Conservation (phyloP, 2,888 invertebrate genomes). For the Callosobruchus maculatus region DNA sequence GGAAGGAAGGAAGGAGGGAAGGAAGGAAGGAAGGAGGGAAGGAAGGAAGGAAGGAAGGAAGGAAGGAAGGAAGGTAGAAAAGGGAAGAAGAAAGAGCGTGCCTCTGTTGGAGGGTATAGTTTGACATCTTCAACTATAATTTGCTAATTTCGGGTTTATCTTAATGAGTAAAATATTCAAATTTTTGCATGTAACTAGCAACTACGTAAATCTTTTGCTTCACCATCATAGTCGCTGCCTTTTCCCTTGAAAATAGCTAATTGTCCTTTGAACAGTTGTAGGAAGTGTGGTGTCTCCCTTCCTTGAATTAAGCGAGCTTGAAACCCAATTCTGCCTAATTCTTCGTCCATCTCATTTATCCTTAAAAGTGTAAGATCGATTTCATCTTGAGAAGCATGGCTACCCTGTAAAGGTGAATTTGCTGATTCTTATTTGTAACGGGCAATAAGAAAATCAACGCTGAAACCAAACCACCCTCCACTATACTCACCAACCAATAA, state of each 20-base stretch:
- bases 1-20: no score
- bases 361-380: conserved; percentile 65
- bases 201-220: conserved; percentile 29
- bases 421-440: no score
- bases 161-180: no score
- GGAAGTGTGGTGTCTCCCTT: conserved; percentile 86
- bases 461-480: no score
- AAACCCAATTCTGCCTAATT: conserved; percentile 50
- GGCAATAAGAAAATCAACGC: no score
- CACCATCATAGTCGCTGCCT: conserved; percentile 64
- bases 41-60: no score
- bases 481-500: conserved; percentile 73
- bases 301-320: conserved; percentile 79
- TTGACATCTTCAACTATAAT: no score
- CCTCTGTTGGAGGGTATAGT: no score
- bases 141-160: no score
- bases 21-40: no score
- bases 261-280: conserved; percentile 84
- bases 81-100: no score
- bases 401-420: conserved; percentile 56
- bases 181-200: background rate
- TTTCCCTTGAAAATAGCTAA: conserved; percentile 72
- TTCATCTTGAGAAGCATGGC: conserved; percentile 71
- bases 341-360: conserved; percentile 58
- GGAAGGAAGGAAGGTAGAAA: no score